These are phyloP conservation scores for Drosophila paulistorum DNA, from an alignment of 1,140 invertebrate genomes.

Conservation along the genomic window DNA sequence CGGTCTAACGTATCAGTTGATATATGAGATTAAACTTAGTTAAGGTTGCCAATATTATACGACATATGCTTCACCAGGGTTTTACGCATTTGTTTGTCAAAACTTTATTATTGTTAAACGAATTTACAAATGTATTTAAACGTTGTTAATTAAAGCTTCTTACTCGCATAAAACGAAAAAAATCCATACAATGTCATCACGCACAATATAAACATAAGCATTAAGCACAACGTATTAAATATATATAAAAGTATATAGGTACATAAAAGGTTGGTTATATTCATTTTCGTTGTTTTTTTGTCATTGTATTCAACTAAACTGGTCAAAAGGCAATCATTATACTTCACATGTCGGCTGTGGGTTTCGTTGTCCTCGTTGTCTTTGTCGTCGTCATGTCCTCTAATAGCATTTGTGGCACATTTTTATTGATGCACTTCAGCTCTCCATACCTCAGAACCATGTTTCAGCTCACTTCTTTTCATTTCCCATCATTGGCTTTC, in stretches of 20 bases:
- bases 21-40: too few relatives aligned
- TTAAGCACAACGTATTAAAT: too few relatives aligned
- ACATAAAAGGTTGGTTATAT: background rate
- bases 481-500: background rate
- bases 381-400: conserved; percentile 12
- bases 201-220: background rate
- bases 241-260: background rate
- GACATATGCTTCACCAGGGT: too few relatives aligned
- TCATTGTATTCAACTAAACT: background rate
- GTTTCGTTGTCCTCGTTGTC: background rate
- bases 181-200: background rate
- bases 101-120: too few relatives aligned
- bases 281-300: background rate
- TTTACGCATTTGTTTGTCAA: too few relatives aligned
- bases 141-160: background rate
- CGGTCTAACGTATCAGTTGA: too few relatives aligned
- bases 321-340: conserved; percentile 1
- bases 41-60: too few relatives aligned
- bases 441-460: conserved; percentile 9
- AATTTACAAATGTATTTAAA: too few relatives aligned
- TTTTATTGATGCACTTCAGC: conserved; percentile 59
- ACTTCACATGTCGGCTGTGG: background rate
- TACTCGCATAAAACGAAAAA: background rate
- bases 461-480: background rate
- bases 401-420: conserved; percentile 46